phyloP scores from a whole-genome alignment of 2,113 vertebrate species.

The Hemicordylus capensis region DNA sequence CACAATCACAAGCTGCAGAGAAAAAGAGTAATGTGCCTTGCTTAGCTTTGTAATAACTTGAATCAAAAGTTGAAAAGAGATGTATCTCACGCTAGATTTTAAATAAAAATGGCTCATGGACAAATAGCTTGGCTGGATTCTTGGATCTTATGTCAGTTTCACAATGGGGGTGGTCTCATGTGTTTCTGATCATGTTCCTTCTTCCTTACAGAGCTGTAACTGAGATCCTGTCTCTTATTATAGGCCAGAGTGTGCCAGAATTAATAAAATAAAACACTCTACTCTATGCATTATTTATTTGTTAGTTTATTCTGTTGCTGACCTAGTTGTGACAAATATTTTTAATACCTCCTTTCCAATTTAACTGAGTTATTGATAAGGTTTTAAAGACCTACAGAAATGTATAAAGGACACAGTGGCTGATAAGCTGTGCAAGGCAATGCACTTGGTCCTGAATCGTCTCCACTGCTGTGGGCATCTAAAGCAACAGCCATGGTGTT shows the following conservation, averaged over 20 bases:
- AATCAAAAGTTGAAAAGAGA: background rate
- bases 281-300: background rate
- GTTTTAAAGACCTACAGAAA: background rate
- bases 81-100: background rate
- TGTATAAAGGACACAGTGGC: too few species aligned
- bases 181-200: background rate
- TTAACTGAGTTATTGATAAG: background rate
- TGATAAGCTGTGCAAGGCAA: too few species aligned
- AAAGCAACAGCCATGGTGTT: too few species aligned
- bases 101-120: background rate
- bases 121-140: background rate
- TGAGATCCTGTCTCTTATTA: background rate
- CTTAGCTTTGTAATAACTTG: constrained; percentile 4
- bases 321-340: background rate
- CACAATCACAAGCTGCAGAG: background rate
- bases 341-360: background rate
- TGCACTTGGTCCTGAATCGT: too few species aligned
- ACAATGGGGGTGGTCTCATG: background rate
- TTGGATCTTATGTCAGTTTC: background rate
- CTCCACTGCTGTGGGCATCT: too few species aligned
- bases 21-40: background rate
- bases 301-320: background rate
- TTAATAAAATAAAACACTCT: background rate
- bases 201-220: background rate
- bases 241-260: background rate